Evolutionary conservation across 2,888 invertebrate genomes (phyloP).

Genomic region (Linnaemya tessellans): DNA sequence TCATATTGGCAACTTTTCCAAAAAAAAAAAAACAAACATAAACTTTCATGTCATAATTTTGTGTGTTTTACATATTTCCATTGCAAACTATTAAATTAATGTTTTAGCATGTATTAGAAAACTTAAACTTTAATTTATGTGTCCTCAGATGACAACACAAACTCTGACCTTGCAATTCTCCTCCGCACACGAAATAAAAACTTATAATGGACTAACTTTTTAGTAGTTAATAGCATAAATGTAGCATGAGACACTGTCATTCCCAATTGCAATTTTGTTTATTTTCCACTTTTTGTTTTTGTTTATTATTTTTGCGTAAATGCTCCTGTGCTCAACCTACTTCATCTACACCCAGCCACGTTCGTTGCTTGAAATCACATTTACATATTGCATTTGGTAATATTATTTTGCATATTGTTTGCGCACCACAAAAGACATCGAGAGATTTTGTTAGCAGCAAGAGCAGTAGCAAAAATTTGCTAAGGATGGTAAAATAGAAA

Average conservation of each 20-base stretch:
- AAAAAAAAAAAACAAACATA: no score
- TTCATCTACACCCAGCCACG: not conserved
- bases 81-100: no score
- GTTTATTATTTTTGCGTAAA: not conserved
- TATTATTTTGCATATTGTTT: conserved; percentile 20
- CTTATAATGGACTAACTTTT: conserved; percentile 32
- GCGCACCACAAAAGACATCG: not conserved
- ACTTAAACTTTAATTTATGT: not conserved
- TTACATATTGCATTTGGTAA: not conserved
- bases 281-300: not conserved
- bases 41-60: no score
- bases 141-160: not conserved
- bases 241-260: conserved; percentile 36
- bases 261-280: not conserved
- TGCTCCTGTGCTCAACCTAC: not conserved
- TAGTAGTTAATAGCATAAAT: conserved; percentile 45
- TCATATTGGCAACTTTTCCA: no score
- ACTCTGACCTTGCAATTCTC: conserved; percentile 12
- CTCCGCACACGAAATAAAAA: not conserved
- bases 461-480: conserved; percentile 2
- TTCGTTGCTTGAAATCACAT: not conserved
- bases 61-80: no score
- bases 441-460: not conserved
- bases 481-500: not conserved
- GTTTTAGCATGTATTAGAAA: no score